Conservation (phyloP, 2,888 invertebrate genomes). For the Stegana nigrithorax region DNA sequence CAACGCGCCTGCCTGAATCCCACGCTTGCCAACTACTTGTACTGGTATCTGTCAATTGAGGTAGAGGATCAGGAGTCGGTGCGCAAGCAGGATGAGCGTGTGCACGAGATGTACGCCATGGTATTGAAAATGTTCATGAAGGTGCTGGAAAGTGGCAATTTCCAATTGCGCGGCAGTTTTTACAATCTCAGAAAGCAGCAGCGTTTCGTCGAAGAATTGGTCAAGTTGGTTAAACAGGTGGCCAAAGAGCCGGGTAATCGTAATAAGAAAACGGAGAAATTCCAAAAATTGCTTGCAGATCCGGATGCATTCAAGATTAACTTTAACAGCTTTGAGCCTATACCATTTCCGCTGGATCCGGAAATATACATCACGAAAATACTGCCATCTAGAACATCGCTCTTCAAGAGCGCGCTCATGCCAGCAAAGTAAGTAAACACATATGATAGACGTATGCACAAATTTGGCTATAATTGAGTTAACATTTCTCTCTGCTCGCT, state of each 20-base stretch:
- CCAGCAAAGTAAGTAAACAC: constrained; percentile 75
- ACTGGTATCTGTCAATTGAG: constrained; percentile 96
- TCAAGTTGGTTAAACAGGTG: constrained; percentile 87
- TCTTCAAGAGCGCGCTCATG: constrained; percentile 97
- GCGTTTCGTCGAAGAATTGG: constrained; percentile 90
- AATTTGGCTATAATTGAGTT: not conserved
- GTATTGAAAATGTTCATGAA: constrained; percentile 90
- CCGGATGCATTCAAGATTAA: constrained; percentile 85
- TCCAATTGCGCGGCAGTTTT: constrained; percentile 80
- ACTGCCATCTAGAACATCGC: constrained; percentile 86
- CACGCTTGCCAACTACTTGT: constrained; percentile 94
- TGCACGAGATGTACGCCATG: constrained; percentile 87
- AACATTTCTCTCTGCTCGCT: not conserved
- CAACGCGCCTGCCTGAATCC: constrained; percentile 89
- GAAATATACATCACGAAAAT: constrained; percentile 89
- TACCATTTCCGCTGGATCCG: constrained; percentile 96
- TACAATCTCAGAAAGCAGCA: constrained; percentile 86
- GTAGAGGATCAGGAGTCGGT: constrained; percentile 86
- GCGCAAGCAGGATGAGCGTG: constrained; percentile 78
- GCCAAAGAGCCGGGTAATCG: constrained; percentile 91
- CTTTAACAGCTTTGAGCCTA: constrained; percentile 89
- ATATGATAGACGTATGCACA: not conserved
- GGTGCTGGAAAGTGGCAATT: constrained; percentile 75
- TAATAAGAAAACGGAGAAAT: constrained; percentile 89
- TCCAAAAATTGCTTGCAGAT: constrained; percentile 86